phyloP scores from a whole-genome alignment of 2,113 vertebrate genomes.

The Accipiter virgatus region DNA sequence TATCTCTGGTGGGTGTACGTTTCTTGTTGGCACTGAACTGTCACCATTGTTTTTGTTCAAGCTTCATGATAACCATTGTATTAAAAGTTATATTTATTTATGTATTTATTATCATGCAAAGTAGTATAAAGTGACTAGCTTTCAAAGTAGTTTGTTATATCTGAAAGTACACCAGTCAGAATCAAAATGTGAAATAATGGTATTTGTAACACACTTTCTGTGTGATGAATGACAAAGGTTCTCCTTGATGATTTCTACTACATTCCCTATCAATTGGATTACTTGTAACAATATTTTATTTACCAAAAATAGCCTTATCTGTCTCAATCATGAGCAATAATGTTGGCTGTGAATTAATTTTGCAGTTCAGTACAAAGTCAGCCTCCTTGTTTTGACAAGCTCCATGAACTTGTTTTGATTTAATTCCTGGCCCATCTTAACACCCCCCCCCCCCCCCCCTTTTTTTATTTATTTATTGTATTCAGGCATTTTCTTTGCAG shows the following conservation, averaged over 20 bases:
- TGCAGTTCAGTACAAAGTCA: background rate
- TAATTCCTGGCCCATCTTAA: background rate
- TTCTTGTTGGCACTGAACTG: background rate
- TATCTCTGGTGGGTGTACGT: accelerated
- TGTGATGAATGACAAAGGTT: background rate
- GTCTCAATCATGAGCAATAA: background rate
- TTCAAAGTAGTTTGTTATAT: background rate
- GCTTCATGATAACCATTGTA: background rate
- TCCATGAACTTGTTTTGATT: background rate
- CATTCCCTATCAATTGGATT: background rate
- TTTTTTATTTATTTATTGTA: background rate
- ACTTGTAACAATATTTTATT: background rate
- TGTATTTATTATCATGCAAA: background rate
- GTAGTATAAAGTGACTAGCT: background rate
- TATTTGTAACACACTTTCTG: background rate
- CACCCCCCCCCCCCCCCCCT: accelerated
- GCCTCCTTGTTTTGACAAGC: background rate
- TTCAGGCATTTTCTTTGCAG: background rate
- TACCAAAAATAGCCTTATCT: background rate
- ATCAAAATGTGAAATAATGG: background rate
- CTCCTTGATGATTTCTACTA: background rate
- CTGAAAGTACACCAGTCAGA: background rate
- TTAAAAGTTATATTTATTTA: background rate
- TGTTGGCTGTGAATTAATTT: background rate
- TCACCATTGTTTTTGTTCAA: background rate